A percentile compares a stretch with the other conserved stretches of the same genome.
These are phyloP conservation scores for Leptobrachium ailaonicum DNA, from an alignment of 2,113 vertebrate species.

Conservation along the genomic window DNA sequence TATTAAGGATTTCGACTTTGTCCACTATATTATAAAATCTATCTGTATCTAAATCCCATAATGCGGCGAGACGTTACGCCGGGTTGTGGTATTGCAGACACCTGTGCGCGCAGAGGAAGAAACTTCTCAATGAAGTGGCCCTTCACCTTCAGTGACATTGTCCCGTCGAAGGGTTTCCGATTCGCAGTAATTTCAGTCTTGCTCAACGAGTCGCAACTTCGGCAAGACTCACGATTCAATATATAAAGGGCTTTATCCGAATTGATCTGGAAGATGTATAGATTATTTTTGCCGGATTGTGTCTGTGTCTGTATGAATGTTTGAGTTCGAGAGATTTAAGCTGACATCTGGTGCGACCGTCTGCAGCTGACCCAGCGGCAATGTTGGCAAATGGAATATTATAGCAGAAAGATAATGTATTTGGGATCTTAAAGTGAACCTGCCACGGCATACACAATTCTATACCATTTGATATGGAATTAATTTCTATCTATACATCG, in stretches of 20 bases:
- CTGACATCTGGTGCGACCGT: constrained; percentile 38
- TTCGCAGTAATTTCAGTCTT: not conserved
- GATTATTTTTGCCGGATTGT: constrained; percentile 1
- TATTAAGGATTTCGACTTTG: constrained; percentile 28
- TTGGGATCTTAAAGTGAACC: no score
- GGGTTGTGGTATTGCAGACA: not conserved
- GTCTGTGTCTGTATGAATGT: constrained; percentile 27
- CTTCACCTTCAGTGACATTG: not conserved
- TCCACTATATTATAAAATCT: constrained; percentile 26
- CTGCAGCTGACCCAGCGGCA: not conserved
- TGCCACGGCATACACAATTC: no score
- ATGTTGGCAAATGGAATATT: not conserved
- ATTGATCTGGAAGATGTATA: not conserved
- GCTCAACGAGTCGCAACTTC: not conserved
- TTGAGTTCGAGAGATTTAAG: constrained; percentile 12
- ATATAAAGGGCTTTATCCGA: constrained; percentile 8
- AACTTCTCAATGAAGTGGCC: not conserved
- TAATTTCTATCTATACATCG: no score
- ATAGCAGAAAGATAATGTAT: no score
- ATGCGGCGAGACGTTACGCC: constrained; percentile 10
- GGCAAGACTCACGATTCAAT: not conserved
- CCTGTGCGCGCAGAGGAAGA: not conserved
- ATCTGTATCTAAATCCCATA: constrained; percentile 13
- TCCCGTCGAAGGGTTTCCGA: not conserved
- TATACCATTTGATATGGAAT: no score